Conservation (phyloP, 2,888 invertebrate genomes). For the Ormia ochracea region DNA sequence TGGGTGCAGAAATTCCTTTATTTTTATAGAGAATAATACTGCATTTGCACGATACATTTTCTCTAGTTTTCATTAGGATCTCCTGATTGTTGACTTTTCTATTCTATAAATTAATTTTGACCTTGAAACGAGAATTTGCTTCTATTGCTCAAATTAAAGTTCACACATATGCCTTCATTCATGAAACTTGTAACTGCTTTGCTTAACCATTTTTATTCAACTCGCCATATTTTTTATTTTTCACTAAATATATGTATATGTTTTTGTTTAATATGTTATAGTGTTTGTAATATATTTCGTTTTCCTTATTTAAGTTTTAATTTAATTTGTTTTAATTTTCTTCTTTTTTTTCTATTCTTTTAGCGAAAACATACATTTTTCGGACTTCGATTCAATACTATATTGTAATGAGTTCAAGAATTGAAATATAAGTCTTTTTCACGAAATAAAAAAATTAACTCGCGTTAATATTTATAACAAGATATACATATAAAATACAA, state of each 20-base stretch:
- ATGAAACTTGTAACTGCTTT: neutral
- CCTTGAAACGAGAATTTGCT: too few species aligned
- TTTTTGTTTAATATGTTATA: neutral
- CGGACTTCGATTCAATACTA: constrained; percentile 69
- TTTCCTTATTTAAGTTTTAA: constrained; percentile 22
- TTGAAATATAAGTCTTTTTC: neutral
- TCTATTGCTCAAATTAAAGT: too few species aligned
- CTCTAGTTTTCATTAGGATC: too few species aligned
- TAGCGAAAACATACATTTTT: constrained; percentile 70
- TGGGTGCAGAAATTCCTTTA: too few species aligned
- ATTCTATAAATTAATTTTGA: too few species aligned
- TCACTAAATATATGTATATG: neutral
- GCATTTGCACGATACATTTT: too few species aligned
- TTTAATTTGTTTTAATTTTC: constrained; percentile 52
- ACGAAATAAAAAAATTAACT: neutral
- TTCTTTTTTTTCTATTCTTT: constrained; percentile 62
- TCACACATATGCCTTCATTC: neutral
- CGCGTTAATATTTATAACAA: constrained; percentile 30
- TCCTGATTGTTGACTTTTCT: too few species aligned
- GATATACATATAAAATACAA: neutral
- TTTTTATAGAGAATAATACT: too few species aligned
- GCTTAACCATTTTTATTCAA: too few species aligned
- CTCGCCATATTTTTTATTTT: neutral
- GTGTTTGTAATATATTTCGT: constrained; percentile 22
- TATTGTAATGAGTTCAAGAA: constrained; percentile 37